Conservation (phyloP, 2,797 vertebrate species). For the Steatocranus sp. region DNA sequence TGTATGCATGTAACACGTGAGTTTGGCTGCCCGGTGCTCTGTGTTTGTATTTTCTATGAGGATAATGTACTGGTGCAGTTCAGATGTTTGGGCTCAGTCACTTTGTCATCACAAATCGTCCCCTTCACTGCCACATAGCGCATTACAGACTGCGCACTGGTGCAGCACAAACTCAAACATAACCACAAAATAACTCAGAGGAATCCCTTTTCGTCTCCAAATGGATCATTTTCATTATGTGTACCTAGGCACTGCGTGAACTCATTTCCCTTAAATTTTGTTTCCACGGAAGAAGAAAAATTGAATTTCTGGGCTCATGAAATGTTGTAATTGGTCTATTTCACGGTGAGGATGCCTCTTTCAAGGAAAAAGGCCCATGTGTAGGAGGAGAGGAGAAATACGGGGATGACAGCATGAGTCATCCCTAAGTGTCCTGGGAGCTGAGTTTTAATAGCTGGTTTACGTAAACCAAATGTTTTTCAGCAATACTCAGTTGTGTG, state of each 20-base stretch:
- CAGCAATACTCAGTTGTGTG: background rate
- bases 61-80: slow-evolving; percentile 28
- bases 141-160: background rate
- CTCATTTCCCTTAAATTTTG: slow-evolving; percentile 19
- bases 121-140: background rate
- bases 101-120: slow-evolving; percentile 19
- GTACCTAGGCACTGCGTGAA: slow-evolving; percentile 11
- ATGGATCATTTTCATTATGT: slow-evolving; percentile 32
- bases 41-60: background rate
- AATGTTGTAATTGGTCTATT: slow-evolving; percentile 19
- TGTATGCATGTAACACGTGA: background rate
- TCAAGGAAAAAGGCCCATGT: background rate
- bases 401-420: slow-evolving; percentile 20
- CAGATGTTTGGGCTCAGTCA: slow-evolving; percentile 4
- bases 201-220: slow-evolving; percentile 34
- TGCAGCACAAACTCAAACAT: slow-evolving; percentile 27
- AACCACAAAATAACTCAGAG: slow-evolving; percentile 34
- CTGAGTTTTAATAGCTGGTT: slow-evolving; percentile 8
- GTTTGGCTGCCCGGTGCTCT: background rate
- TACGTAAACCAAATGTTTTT: slow-evolving; percentile 22
- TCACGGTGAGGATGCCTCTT: slow-evolving; percentile 9
- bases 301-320: background rate
- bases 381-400: background rate
- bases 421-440: slow-evolving; percentile 20
- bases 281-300: slow-evolving; percentile 7